Evolutionary conservation across 2,888 invertebrate genomes (phyloP).

Genomic region (Spialia ferax): DNA sequence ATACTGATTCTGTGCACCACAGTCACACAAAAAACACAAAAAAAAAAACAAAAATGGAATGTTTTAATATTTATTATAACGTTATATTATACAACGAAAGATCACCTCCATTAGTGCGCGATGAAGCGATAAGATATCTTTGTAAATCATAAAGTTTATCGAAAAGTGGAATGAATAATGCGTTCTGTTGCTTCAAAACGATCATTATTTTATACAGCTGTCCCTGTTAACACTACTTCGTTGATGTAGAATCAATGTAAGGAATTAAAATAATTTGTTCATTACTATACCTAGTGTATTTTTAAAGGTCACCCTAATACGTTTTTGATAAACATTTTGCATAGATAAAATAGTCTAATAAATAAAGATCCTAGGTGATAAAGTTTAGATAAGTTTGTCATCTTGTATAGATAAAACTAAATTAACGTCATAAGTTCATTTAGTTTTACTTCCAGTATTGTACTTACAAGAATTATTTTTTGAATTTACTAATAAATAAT

Average conservation of each 20-base stretch:
- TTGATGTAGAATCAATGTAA: conserved; percentile 14
- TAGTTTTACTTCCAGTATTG: no score
- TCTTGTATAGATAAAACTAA: background rate
- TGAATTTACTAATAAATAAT: no score
- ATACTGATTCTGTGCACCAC: background rate
- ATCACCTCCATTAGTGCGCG: conserved; percentile 4
- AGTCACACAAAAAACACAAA: no score
- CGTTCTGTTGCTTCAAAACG: background rate
- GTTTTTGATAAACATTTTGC: background rate
- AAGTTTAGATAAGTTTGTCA: background rate
- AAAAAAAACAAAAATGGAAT: background rate
- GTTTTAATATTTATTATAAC: background rate
- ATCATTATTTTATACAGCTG: background rate
- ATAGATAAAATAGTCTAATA: conserved; percentile 6
- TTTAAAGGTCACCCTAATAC: conserved; percentile 4
- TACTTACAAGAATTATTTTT: no score
- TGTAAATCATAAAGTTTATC: conserved; percentile 5
- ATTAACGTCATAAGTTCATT: background rate
- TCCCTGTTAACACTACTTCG: conserved; percentile 6
- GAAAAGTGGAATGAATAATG: conserved; percentile 6
- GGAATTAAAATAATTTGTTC: background rate
- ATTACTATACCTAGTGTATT: background rate
- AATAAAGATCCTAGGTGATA: background rate
- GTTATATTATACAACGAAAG: background rate
- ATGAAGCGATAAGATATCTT: conserved; percentile 9